Evolutionary conservation across 2,888 invertebrate species (phyloP).

Genomic region (Autographa pulchrina): DNA sequence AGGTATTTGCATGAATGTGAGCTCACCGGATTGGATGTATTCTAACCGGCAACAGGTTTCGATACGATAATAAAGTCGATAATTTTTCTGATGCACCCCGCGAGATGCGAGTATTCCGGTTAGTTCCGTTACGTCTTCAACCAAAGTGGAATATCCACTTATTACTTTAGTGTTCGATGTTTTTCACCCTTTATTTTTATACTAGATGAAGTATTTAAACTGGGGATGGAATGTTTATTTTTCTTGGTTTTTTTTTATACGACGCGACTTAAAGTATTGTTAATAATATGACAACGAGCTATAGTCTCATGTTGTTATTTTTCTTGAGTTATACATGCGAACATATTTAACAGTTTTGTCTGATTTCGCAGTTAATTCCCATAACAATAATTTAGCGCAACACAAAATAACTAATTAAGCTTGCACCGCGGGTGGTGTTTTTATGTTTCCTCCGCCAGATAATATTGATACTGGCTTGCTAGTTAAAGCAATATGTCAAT

Average conservation of each 20-base stretch:
- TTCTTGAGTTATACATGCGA: background rate
- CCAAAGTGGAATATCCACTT: conserved; percentile 54
- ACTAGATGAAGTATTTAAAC: background rate
- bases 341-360: conserved; percentile 17
- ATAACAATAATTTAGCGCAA: conserved; percentile 37
- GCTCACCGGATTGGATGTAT: conserved; percentile 41
- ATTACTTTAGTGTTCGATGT: conserved; percentile 49
- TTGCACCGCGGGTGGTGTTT: conserved; percentile 49
- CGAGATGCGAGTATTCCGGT: conserved; percentile 53
- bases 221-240: background rate
- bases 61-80: conserved; percentile 52
- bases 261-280: background rate
- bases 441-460: conserved; percentile 43
- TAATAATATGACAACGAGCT: background rate
- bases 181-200: conserved; percentile 28
- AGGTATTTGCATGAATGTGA: conserved; percentile 47
- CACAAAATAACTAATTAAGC: conserved; percentile 48
- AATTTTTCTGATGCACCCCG: conserved; percentile 60
- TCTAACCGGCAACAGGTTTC: conserved; percentile 46
- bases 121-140: conserved; percentile 59
- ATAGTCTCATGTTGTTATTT: background rate
- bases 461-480: conserved; percentile 47
- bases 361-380: conserved; percentile 33
- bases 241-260: background rate
- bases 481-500: conserved; percentile 47